Evolutionary conservation across 1,140 invertebrate species (phyloP), one percentile per base, ranked within the genome.

Genomic region (Armadillidium nasatum): DNA sequence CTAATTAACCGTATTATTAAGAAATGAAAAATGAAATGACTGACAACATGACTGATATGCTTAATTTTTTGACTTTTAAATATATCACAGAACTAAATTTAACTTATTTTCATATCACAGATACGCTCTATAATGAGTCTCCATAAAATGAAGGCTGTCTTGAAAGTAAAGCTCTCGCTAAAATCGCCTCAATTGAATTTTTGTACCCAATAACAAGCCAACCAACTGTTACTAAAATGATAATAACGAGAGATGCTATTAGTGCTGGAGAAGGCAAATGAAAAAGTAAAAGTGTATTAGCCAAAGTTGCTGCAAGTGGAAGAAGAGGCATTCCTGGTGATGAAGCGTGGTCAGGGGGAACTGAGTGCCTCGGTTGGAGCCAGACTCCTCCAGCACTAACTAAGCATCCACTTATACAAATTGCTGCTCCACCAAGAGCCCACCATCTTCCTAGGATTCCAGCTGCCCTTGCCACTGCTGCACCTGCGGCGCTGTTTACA

Each of bases 361-460:
- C 71, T 15, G 50, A 60, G 46, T 78, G 71, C 23, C 71, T 71
- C 4, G 77, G 77, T 66, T 78, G 77, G 7, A 78, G 71, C 77
- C 74, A 78, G 15, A 78, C 44, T 0, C 77, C 77, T 13, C 75
- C 77, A 11, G 70, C 74, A 23, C 77, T 75, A 44, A 78, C 77
- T 7, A 78, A 19, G 72, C 77, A 78, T 33, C 77, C 77, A 21
- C 77, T 50, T 15, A 76, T 71, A 33, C 77, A 78, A 44, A 78
- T 70, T 4, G 72, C 77, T 22, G 75, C 77, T 7, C 77, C 77
- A 23, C 74, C 77, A 67, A 74, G 75, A 46, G 77, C 77, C 77
- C 74, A 76, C 72, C 72, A 15, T 15, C 75, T 72, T n/a, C 72
- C 74, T 21, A 78, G 71, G 54, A 73, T 45, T 22, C 33, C 70